Evolutionary conservation across 2,888 invertebrate species (phyloP).

Genomic region (Brachypterus glaber): DNA sequence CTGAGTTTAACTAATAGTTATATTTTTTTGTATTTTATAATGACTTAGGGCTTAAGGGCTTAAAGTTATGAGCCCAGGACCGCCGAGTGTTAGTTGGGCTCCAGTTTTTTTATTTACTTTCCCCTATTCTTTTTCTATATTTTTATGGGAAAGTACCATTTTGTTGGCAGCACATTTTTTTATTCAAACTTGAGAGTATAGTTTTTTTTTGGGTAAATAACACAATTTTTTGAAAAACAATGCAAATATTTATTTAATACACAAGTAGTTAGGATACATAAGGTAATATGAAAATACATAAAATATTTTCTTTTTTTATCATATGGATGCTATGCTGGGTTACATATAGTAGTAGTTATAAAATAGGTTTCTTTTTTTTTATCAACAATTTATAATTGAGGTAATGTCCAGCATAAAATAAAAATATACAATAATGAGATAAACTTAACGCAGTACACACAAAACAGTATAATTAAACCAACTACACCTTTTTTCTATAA

Average conservation of each 20-base stretch:
- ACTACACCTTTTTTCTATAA: no score
- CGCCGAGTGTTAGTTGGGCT: no score
- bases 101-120: no score
- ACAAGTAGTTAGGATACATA: constrained; percentile 41
- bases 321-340: constrained; percentile 30
- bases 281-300: constrained; percentile 42
- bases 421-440: constrained; percentile 33
- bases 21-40: no score
- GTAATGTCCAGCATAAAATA: constrained; percentile 31
- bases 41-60: no score
- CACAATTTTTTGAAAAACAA: constrained; percentile 34
- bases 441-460: constrained; percentile 31
- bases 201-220: constrained; percentile 10
- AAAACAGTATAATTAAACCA: no score
- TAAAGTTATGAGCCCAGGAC: no score
- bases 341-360: constrained; percentile 21
- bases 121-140: no score
- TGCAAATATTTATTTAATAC: constrained; percentile 42
- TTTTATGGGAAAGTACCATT: no score
- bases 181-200: constrained; percentile 1
- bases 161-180: no score
- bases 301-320: constrained; percentile 35
- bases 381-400: constrained; percentile 22
- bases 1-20: no score
- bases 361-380: constrained; percentile 17